These are phyloP conservation scores for Saturnia japonica DNA, from an alignment of 2,888 invertebrate genomes.

Conservation along the genomic window DNA sequence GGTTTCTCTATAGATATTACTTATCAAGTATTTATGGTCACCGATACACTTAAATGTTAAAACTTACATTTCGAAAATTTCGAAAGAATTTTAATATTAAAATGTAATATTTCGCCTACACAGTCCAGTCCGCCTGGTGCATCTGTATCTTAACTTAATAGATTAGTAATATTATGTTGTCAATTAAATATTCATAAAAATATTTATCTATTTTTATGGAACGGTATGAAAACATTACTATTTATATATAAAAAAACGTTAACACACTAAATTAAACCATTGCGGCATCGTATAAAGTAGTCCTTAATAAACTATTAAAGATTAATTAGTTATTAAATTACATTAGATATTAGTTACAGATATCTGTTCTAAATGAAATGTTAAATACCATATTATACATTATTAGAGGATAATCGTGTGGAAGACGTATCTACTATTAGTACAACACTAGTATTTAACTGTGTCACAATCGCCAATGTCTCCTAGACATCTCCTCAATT, in stretches of 20 bases:
- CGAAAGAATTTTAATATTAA: background rate
- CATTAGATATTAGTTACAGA: too few species aligned
- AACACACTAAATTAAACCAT: background rate
- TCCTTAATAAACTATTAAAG: too few species aligned
- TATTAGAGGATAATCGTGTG: too few species aligned
- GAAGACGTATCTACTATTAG: too few species aligned
- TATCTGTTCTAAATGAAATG: too few species aligned
- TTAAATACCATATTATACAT: too few species aligned
- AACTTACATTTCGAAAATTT: background rate
- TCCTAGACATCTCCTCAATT: too few species aligned
- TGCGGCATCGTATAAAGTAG: background rate
- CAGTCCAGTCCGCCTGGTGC: background rate
- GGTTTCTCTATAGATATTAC: background rate
- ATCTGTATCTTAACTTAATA: background rate
- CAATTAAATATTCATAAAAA: background rate
- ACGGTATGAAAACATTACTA: background rate
- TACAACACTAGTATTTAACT: too few species aligned
- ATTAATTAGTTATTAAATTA: too few species aligned
- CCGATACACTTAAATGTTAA: background rate
- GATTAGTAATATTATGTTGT: background rate
- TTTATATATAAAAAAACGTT: background rate
- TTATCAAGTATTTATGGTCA: background rate
- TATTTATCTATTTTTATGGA: background rate
- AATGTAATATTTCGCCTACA: background rate
- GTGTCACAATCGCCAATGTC: too few species aligned